Evolutionary conservation across 1,140 invertebrate species (phyloP), one percentile per base, ranked within the genome.

Genomic region (Meteorus sp.): DNA sequence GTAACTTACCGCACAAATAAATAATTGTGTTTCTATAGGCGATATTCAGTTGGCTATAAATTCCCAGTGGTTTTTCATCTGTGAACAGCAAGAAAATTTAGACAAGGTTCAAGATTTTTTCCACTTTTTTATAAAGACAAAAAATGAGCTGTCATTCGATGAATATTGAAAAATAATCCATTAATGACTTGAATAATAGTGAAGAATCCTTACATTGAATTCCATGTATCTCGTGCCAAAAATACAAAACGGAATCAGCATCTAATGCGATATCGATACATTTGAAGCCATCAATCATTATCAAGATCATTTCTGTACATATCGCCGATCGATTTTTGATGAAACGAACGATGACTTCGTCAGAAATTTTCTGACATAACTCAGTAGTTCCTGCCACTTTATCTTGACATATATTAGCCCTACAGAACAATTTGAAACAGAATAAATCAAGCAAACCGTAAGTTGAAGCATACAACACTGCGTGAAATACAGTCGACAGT

Each of bases 371-470:
- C 37, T n/a, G 11, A 23, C 71, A 72, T 7, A 75, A 33, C 52
- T 65, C 50, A 0, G 56, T 65, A 1, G 73, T 75, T 60, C 74
- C 73, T 2, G 7, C 22, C 17, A 51, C 63, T 1, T 56, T 68
- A 47, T 68, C 65, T 2, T 71, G 70, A 27, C 71, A 73, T 8
- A 75, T 47, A 53, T 73, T 73, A 2, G 70, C 8, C 41, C 69
- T 71, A 29, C 1, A 62, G 11, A 20, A 3, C 17, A 6, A 50
- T 3, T 29, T 33, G 33, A 29, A 29, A 29, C 9, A 29, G 9
- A 29, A 29, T 29, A 29, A 29, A 29, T 5, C 4, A 29, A n/a
- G n/a, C n/a, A n/a, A n/a, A n/a, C n/a, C n/a, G n/a, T n/a, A n/a
- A n/a, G n/a, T n/a, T n/a, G n/a, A 20, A 33, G 17, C 15, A 25